Conservation (phyloP, 2,888 invertebrate genomes). For the Tribolium freemani region DNA sequence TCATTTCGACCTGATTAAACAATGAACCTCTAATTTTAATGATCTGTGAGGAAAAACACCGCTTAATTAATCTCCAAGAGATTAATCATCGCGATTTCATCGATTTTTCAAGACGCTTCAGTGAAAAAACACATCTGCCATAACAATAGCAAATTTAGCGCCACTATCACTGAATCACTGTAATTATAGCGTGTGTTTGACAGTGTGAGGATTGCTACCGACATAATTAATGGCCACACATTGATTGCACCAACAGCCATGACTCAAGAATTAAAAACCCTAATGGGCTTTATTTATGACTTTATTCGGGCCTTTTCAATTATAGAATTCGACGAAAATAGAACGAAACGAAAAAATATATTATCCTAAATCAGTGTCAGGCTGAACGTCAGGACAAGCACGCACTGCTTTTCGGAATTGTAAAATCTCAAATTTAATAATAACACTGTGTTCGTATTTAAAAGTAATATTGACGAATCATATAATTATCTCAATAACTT, state of each 20-base stretch:
- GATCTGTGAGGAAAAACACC: not conserved
- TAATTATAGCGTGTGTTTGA: not conserved
- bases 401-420: not conserved
- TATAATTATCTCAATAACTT: too few relatives aligned
- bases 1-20: slow-evolving; percentile 24
- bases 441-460: too few relatives aligned
- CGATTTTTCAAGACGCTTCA: not conserved
- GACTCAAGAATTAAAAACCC: not conserved
- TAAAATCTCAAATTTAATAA: too few relatives aligned
- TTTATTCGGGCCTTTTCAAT: not conserved
- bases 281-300: slow-evolving; percentile 24
- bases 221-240: slow-evolving; percentile 9
- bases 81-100: too few relatives aligned
- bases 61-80: too few relatives aligned
- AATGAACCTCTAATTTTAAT: slow-evolving; percentile 11
- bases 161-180: not conserved
- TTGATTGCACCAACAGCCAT: not conserved
- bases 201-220: not conserved
- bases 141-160: not conserved
- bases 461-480: too few relatives aligned
- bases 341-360: not conserved
- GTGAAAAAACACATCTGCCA: not conserved
- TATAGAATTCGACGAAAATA: not conserved
- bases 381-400: not conserved
- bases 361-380: not conserved